Percentiles rank a stretch among this genome's conserved stretches.
These are phyloP conservation scores for Chiloscyllium punctatum DNA, from an alignment of 2,797 vertebrate genomes.

Conservation along the genomic window DNA sequence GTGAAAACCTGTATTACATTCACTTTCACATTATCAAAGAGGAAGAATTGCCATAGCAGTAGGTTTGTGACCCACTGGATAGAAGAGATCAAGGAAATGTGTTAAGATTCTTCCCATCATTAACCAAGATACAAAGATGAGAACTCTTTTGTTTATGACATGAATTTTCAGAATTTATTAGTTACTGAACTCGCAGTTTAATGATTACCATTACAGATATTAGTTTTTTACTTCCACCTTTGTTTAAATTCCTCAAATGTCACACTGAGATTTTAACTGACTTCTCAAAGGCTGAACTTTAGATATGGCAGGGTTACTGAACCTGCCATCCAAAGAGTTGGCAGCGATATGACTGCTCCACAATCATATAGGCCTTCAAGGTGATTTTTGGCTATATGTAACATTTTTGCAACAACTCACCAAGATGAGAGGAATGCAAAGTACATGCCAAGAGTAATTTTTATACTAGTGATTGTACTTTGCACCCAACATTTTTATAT, in stretches of 20 bases:
- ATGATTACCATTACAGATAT: neutral
- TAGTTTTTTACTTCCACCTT: neutral
- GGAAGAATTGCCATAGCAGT: neutral
- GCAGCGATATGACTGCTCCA: neutral
- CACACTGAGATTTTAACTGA: neutral
- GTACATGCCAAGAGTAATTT: neutral
- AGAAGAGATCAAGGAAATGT: neutral
- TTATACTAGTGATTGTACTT: neutral
- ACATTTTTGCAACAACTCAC: neutral
- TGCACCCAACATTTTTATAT: neutral
- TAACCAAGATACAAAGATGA: neutral
- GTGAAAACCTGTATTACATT: neutral
- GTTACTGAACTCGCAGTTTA: neutral
- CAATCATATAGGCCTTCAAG: too few relatives aligned
- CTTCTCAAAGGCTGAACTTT: neutral
- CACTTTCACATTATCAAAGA: neutral
- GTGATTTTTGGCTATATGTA: neutral
- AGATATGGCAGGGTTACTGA: neutral
- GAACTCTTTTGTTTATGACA: neutral
- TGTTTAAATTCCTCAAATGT: neutral
- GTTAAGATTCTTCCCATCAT: neutral
- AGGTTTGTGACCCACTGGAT: neutral
- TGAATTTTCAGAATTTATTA: neutral
- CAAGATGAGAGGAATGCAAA: neutral
- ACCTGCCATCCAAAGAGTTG: neutral